phyloP scores from a whole-genome alignment of 2,113 vertebrate genomes.

The Gallinago undulata region DNA sequence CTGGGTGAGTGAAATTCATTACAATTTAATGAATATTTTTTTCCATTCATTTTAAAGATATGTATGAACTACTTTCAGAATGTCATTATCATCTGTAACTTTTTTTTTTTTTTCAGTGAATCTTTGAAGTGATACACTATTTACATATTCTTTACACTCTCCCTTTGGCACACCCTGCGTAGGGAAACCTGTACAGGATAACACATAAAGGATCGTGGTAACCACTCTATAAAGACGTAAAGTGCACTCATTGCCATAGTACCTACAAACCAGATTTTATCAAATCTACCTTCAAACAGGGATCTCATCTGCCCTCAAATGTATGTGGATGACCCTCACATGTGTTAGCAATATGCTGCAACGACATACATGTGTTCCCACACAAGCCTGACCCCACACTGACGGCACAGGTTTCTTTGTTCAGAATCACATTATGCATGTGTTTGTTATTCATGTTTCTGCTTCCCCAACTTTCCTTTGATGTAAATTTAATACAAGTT shows the following conservation, averaged over 20 bases:
- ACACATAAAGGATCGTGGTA: neutral
- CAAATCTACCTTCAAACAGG: neutral
- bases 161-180: neutral
- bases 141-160: neutral
- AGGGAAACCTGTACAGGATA: neutral
- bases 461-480: conserved; percentile 22
- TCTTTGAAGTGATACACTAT: neutral
- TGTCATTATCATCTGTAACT: neutral
- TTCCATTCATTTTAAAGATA: neutral
- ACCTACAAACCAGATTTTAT: neutral
- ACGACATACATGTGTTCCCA: neutral
- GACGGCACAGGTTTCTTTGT: neutral
- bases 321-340: neutral
- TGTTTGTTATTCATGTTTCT: conserved; percentile 35
- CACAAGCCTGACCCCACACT: neutral
- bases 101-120: neutral
- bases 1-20: neutral
- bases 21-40: neutral
- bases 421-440: conserved; percentile 18
- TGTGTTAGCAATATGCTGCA: conserved; percentile 16
- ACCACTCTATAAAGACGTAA: neutral
- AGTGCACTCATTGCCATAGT: neutral
- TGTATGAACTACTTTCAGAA: neutral
- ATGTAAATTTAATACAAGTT: conserved; percentile 30
- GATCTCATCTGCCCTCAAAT: neutral